Percentiles rank a stretch among this genome's conserved stretches.
Evolutionary conservation across 2,888 invertebrate species (phyloP).

Genomic region (Chrysodeixis includens): DNA sequence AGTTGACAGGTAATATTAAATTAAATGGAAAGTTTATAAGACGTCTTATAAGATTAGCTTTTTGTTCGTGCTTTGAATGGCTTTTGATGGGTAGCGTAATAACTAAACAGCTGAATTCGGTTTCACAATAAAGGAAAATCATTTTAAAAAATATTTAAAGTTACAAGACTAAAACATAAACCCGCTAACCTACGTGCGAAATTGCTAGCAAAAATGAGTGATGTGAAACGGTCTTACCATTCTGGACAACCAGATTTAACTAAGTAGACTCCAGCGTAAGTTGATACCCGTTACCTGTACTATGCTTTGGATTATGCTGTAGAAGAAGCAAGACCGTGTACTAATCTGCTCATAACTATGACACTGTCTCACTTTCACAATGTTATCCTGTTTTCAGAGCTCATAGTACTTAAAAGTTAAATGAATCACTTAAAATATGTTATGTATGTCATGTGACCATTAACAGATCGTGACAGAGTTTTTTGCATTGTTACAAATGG

Average conservation of each 20-base stretch:
- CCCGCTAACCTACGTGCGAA: background rate
- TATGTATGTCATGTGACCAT: too few species aligned
- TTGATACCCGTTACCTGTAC: too few species aligned
- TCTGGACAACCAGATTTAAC: background rate
- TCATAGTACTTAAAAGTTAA: too few species aligned
- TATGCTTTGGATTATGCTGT: too few species aligned
- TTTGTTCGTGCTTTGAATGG: background rate
- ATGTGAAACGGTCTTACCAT: background rate
- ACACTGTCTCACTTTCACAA: too few species aligned
- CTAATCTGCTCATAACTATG: too few species aligned
- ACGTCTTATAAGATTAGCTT: background rate
- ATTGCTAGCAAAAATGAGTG: background rate
- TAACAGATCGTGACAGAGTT: too few species aligned
- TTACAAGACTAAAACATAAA: background rate
- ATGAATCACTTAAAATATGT: too few species aligned
- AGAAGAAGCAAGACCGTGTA: too few species aligned
- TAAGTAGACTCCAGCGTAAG: background rate
- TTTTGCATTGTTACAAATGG: background rate
- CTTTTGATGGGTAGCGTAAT: background rate
- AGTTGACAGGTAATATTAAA: background rate
- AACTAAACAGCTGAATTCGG: background rate
- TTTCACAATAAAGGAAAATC: background rate
- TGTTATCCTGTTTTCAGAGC: background rate
- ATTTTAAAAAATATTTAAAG: background rate
- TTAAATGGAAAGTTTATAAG: conserved; percentile 7